phyloP scores from a whole-genome alignment of 2,888 invertebrate species.

The Helicoverpa assulta region DNA sequence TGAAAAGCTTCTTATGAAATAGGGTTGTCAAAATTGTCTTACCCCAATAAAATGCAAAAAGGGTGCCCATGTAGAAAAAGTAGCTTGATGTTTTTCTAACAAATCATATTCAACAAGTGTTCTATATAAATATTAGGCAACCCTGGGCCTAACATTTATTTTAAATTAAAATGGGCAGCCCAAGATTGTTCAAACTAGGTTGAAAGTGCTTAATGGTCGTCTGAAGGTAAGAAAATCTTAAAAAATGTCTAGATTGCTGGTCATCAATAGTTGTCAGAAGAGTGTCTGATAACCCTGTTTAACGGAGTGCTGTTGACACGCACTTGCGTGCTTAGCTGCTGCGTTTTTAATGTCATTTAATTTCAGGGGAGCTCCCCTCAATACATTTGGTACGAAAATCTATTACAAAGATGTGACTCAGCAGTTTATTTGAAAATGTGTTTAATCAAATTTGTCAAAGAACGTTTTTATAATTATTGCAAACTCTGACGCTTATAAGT shows the following conservation, averaged over 20 bases:
- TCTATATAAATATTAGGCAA: too few relatives aligned
- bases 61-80: too few relatives aligned
- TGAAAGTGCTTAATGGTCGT: too few relatives aligned
- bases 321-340: constrained; percentile 55
- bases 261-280: constrained; percentile 13
- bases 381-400: constrained; percentile 56
- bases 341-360: constrained; percentile 46
- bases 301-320: constrained; percentile 51
- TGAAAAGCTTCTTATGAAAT: constrained; percentile 33
- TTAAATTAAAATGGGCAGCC: too few relatives aligned
- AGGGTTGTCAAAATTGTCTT: constrained; percentile 41
- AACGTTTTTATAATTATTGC: neutral
- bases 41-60: too few relatives aligned
- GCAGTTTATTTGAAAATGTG: constrained; percentile 34
- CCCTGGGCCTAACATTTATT: too few relatives aligned
- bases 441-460: constrained; percentile 39
- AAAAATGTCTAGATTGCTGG: constrained; percentile 7
- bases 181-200: neutral
- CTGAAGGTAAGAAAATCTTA: constrained; percentile 7
- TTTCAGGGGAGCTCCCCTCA: constrained; percentile 58
- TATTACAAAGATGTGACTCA: constrained; percentile 52
- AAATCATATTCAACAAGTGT: neutral
- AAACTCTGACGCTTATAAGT: too few relatives aligned
- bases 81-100: too few relatives aligned
- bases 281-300: constrained; percentile 46